Percentiles rank a stretch among this genome's conserved stretches.
phyloP scores from a whole-genome alignment of 2,113 vertebrate species.

The Pelmatolapia mariae region DNA sequence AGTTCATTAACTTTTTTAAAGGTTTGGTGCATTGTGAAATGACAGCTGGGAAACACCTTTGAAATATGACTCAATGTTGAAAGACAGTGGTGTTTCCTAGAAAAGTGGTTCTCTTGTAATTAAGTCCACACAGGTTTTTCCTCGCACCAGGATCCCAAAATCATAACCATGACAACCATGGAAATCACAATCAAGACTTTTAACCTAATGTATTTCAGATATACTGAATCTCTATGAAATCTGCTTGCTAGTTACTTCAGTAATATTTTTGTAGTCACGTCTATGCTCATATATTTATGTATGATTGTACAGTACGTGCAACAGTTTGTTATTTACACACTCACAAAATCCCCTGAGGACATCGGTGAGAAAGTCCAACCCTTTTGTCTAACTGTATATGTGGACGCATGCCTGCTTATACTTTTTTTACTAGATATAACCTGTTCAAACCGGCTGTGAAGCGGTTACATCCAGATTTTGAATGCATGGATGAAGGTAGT shows the following conservation, averaged over 20 bases:
- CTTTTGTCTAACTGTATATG: background rate
- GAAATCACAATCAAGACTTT: background rate
- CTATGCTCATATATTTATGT: background rate
- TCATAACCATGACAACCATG: background rate
- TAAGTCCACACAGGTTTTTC: background rate
- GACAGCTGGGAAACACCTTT: background rate
- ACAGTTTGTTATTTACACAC: background rate
- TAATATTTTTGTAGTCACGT: background rate
- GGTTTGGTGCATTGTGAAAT: background rate
- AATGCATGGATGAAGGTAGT: background rate
- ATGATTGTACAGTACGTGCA: background rate
- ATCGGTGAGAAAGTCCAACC: background rate
- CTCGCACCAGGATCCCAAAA: background rate
- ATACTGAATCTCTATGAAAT: background rate
- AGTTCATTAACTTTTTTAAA: background rate
- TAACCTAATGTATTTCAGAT: background rate
- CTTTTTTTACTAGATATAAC: background rate
- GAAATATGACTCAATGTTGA: background rate
- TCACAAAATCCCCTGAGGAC: background rate
- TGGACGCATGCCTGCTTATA: background rate
- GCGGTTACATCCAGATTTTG: conserved; percentile 5
- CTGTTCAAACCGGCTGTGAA: conserved; percentile 38
- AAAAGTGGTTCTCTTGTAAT: background rate
- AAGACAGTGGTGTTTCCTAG: background rate
- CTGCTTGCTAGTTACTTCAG: background rate